Percentiles rank a stretch among this genome's conserved stretches.
These are phyloP conservation scores for Cossypha caffra DNA, from an alignment of 2,797 vertebrate species.

Conservation along the genomic window DNA sequence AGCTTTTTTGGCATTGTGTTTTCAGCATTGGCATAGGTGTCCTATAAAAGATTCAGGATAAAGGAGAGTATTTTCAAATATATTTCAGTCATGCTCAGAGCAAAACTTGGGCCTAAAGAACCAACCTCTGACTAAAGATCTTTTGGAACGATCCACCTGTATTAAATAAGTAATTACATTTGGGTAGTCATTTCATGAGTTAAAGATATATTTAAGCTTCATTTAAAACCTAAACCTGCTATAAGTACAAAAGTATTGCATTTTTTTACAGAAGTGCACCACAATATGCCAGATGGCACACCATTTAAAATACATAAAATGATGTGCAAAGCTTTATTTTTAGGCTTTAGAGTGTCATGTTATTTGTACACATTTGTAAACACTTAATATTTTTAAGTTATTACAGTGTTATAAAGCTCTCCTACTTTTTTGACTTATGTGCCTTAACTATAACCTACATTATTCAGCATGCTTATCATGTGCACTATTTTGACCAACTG, in stretches of 20 bases:
- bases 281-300: background rate
- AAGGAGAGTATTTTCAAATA: background rate
- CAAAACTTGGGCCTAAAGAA: background rate
- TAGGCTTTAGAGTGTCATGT: background rate
- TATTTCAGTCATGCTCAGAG: background rate
- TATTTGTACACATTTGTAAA: background rate
- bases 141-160: background rate
- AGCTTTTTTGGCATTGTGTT: background rate
- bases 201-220: background rate
- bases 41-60: background rate
- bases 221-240: background rate
- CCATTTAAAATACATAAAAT: background rate
- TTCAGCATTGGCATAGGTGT: background rate
- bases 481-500: slow-evolving; percentile 98
- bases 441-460: slow-evolving; percentile 86
- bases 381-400: background rate
- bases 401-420: background rate
- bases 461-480: slow-evolving; percentile 97
- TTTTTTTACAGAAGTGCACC: background rate
- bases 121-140: background rate
- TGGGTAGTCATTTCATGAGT: background rate
- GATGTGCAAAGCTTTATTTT: background rate
- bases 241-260: background rate
- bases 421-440: background rate
- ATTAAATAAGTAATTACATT: background rate